These are phyloP conservation scores for Plebejus anna DNA, from an alignment of 2,888 invertebrate genomes.

Conservation along the genomic window DNA sequence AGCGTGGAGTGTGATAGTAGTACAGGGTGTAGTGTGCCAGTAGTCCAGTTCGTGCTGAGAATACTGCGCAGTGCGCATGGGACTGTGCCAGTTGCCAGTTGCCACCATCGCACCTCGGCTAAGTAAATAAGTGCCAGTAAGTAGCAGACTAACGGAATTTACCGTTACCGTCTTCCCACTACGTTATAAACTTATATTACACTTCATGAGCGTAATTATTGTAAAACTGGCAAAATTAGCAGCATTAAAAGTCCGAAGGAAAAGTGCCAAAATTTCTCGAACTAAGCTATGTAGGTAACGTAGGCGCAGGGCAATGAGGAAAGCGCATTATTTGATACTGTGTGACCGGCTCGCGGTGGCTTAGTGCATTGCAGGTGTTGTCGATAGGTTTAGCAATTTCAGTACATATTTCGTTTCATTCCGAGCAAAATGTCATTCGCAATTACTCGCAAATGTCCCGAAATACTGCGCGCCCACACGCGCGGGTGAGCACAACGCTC, in stretches of 20 bases:
- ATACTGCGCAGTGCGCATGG: neutral
- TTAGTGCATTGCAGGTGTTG: neutral
- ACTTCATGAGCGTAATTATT: neutral
- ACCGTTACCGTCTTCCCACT: neutral
- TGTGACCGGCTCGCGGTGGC: neutral
- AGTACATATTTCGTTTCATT: neutral
- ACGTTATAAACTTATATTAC: neutral
- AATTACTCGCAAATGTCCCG: neutral
- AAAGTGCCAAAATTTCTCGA: neutral
- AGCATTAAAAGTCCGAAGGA: neutral
- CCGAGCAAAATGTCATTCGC: conserved; percentile 6
- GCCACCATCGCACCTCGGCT: neutral
- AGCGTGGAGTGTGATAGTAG: neutral
- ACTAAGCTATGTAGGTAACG: neutral
- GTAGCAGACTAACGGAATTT: neutral
- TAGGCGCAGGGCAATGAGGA: neutral
- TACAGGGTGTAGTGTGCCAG: neutral
- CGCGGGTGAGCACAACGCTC: neutral
- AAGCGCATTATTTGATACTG: neutral
- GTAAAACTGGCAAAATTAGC: neutral
- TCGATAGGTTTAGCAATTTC: neutral
- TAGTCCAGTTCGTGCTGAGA: conserved; percentile 5
- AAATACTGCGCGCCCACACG: neutral
- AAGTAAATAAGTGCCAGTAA: neutral
- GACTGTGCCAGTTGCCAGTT: neutral